A percentile compares a stretch with the other conserved stretches of the same genome.
These are phyloP conservation scores for Drosophila sordidula DNA, from an alignment of 2,888 invertebrate species.

Conservation along the genomic window DNA sequence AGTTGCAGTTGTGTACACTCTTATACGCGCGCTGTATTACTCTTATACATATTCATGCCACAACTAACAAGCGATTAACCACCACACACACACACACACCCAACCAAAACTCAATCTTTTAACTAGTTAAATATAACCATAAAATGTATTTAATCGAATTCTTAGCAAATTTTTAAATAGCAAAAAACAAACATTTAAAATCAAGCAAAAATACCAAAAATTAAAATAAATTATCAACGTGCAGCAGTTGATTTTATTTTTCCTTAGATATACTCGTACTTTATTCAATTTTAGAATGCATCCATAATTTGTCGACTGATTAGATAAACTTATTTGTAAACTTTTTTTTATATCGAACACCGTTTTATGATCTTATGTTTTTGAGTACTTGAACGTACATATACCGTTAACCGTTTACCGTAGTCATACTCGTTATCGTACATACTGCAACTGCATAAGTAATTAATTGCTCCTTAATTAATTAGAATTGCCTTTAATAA, in stretches of 20 bases:
- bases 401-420: conserved; percentile 39
- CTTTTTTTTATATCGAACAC: conserved; percentile 36
- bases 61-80: conserved; percentile 29
- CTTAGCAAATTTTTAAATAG: conserved; percentile 30
- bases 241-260: conserved; percentile 47
- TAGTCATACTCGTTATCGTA: conserved; percentile 43
- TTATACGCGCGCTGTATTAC: conserved; percentile 48
- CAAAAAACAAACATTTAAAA: conserved; percentile 6
- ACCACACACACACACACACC: conserved; percentile 28
- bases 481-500: conserved; percentile 23
- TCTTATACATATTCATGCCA: conserved; percentile 54
- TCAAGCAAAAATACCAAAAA: conserved; percentile 16
- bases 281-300: conserved; percentile 48
- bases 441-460: conserved; percentile 36
- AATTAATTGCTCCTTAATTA: conserved; percentile 16
- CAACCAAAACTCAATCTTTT: conserved; percentile 39
- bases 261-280: conserved; percentile 27
- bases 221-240: conserved; percentile 26
- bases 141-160: conserved; percentile 62
- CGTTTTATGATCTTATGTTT: conserved; percentile 13
- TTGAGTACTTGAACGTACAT: conserved; percentile 36
- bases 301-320: conserved; percentile 67
- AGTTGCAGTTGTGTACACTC: conserved; percentile 34
- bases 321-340: conserved; percentile 45
- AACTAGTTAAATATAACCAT: conserved; percentile 40